Conservation (phyloP, 2,113 vertebrate species). For the Myocastor coypus region DNA sequence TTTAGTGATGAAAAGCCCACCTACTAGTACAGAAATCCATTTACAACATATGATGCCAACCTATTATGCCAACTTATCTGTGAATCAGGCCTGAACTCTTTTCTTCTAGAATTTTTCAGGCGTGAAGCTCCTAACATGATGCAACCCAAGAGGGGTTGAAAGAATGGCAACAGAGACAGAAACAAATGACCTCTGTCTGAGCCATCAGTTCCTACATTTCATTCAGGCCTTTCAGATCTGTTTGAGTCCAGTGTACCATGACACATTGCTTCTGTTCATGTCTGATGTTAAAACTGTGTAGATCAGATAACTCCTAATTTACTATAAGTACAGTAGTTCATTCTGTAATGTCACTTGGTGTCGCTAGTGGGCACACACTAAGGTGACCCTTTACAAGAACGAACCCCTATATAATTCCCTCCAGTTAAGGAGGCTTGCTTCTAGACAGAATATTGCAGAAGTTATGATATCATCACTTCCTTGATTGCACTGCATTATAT, state of each 20-base stretch:
- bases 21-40: neutral
- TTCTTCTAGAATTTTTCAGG: neutral
- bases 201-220: constrained; percentile 14
- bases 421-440: neutral
- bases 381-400: neutral
- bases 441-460: neutral
- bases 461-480: neutral
- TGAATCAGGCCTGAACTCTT: constrained; percentile 12
- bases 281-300: neutral
- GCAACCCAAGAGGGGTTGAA: neutral
- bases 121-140: neutral
- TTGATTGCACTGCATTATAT: neutral
- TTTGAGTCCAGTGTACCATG: neutral
- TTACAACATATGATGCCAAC: neutral
- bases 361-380: neutral
- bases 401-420: neutral
- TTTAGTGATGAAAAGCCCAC: constrained; percentile 17
- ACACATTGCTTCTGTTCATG: neutral
- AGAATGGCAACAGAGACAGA: neutral
- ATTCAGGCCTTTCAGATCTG: neutral
- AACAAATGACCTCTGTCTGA: neutral
- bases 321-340: neutral
- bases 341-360: neutral
- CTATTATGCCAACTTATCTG: neutral
- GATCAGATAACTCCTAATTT: neutral